Evolutionary conservation across 2,888 invertebrate genomes (phyloP).

Genomic region (Caprella mutica): DNA sequence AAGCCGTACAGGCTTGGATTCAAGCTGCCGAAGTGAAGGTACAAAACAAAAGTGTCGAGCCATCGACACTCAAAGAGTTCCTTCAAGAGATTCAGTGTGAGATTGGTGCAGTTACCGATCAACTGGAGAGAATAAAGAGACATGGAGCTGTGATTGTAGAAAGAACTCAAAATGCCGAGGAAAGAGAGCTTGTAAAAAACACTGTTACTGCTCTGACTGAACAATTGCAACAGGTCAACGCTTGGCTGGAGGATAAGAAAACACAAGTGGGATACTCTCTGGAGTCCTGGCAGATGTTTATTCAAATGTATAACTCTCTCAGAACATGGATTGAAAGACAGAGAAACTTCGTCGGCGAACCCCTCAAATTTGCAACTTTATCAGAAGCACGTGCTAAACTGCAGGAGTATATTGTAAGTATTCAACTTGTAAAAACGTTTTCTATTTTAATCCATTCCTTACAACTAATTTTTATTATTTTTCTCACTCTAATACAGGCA

Average conservation of each 20-base stretch:
- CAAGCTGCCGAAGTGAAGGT: constrained; percentile 69
- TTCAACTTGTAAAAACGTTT: not conserved
- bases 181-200: constrained; percentile 60
- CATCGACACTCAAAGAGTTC: constrained; percentile 62
- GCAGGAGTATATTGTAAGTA: constrained; percentile 68
- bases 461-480: not conserved
- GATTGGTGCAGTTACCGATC: constrained; percentile 57
- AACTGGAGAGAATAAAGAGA: constrained; percentile 61
- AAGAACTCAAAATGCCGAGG: constrained; percentile 63
- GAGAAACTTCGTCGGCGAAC: constrained; percentile 62
- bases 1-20: constrained; percentile 70
- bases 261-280: constrained; percentile 62
- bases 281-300: constrained; percentile 78
- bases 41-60: constrained; percentile 66
- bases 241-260: constrained; percentile 31
- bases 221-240: constrained; percentile 53
- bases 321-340: constrained; percentile 74
- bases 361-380: constrained; percentile 62
- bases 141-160: constrained; percentile 68
- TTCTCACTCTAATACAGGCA: constrained; percentile 46
- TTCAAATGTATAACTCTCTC: constrained; percentile 66
- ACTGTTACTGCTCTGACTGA: constrained; percentile 65
- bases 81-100: constrained; percentile 64
- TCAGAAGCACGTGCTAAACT: constrained; percentile 71
- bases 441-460: not conserved